A percentile compares a stretch with the other conserved stretches of the same genome.
Evolutionary conservation across 2,888 invertebrate species (phyloP).

Genomic region (Metalampra italica): DNA sequence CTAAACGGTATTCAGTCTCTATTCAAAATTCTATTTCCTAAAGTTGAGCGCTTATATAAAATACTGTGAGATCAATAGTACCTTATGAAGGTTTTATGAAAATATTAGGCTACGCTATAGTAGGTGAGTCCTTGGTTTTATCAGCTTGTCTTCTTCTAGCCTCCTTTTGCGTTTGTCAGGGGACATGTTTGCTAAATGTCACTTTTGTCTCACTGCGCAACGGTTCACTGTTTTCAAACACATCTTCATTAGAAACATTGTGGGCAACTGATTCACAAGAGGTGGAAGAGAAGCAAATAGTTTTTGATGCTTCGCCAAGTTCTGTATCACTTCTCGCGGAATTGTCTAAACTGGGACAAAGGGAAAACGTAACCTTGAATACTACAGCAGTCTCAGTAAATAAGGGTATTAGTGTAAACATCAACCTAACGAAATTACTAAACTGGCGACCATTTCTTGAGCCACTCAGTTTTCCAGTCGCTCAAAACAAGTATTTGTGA

Average conservation of each 20-base stretch:
- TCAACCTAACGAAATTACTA: too few species aligned
- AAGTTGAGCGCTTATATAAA: constrained; percentile 54
- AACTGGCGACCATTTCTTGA: too few species aligned
- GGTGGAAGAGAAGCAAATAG: constrained; percentile 19
- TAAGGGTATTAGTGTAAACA: too few species aligned
- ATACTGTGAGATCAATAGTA: constrained; percentile 55
- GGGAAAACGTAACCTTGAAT: constrained; percentile 21
- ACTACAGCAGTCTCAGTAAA: constrained; percentile 9
- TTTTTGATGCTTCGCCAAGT: constrained; percentile 32
- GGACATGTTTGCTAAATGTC: constrained; percentile 59
- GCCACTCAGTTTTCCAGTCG: not conserved
- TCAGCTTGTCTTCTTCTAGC: constrained; percentile 30
- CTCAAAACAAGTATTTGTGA: not conserved
- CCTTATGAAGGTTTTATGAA: constrained; percentile 14
- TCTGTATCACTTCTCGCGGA: constrained; percentile 17
- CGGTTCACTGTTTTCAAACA: constrained; percentile 19
- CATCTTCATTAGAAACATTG: constrained; percentile 38
- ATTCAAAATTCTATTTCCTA: constrained; percentile 18
- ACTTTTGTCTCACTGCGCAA: constrained; percentile 32
- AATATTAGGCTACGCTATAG: constrained; percentile 22
- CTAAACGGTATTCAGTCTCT: constrained; percentile 27
- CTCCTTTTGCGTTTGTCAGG: constrained; percentile 68
- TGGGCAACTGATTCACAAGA: constrained; percentile 50
- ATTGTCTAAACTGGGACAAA: constrained; percentile 22
- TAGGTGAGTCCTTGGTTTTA: constrained; percentile 34